Evolutionary conservation across 2,113 vertebrate species (phyloP).

Genomic region (Ailurus styani): DNA sequence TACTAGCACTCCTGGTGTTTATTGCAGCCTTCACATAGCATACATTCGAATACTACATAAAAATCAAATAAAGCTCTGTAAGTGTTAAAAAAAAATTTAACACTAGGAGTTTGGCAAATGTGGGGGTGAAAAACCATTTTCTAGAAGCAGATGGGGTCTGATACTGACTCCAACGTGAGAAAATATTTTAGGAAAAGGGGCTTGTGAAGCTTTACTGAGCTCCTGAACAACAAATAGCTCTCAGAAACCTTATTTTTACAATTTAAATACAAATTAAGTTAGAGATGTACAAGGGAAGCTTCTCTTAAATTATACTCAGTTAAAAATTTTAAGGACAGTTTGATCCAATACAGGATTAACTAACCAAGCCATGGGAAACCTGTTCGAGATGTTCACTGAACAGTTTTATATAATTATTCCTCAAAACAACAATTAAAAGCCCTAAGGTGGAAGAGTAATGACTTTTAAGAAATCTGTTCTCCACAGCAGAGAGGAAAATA

Average conservation of each 20-base stretch:
- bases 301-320: conserved; percentile 1
- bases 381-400: not conserved
- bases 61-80: not conserved
- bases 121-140: not conserved
- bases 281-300: not conserved
- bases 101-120: not conserved
- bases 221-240: not conserved
- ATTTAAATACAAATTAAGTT: not conserved
- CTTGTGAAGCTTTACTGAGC: not conserved
- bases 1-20: not conserved
- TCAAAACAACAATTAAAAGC: not conserved
- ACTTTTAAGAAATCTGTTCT: not conserved
- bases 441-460: not conserved
- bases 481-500: not conserved
- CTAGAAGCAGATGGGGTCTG: not conserved
- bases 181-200: not conserved
- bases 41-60: not conserved
- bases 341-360: not conserved
- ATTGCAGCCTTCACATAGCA: not conserved
- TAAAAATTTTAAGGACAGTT: conserved; percentile 34
- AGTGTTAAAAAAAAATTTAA: not conserved
- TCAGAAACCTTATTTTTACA: conserved; percentile 29
- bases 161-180: not conserved
- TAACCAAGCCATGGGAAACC: not conserved
- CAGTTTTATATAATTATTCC: not conserved